These are phyloP conservation scores for Wiebesia pumilae DNA, from an alignment of 1,140 invertebrate genomes.

Conservation along the genomic window DNA sequence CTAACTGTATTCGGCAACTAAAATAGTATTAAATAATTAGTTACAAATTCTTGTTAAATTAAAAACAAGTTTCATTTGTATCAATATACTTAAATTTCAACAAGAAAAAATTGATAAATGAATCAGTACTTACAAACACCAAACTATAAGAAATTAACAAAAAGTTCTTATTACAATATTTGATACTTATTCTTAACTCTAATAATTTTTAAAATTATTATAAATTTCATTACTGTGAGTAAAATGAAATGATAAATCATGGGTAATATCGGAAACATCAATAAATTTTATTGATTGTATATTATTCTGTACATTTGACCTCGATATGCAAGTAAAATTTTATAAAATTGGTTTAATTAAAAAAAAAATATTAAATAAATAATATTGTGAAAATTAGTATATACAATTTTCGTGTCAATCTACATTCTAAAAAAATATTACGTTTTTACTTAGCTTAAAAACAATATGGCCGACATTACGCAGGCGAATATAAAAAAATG, in stretches of 20 bases:
- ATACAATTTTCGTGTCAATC: neutral
- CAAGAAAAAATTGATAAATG: neutral
- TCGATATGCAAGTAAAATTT: neutral
- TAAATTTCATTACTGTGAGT: neutral
- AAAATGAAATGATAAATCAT: neutral
- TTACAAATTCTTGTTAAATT: neutral
- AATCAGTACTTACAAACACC: no score
- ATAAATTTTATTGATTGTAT: neutral
- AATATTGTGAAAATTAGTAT: neutral
- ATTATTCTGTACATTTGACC: neutral
- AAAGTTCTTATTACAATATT: neutral
- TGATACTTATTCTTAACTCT: no score
- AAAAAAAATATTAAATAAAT: neutral
- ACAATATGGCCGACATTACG: slow-evolving; percentile 23
- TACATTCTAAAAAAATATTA: neutral
- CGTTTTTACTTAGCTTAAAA: slow-evolving; percentile 13
- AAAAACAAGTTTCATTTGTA: neutral
- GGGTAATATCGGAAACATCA: neutral
- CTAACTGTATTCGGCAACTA: slow-evolving; percentile 16
- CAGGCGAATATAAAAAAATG: neutral
- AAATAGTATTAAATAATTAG: neutral
- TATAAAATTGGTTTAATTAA: neutral
- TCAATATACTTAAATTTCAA: neutral
- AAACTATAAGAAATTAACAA: neutral
- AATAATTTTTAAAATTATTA: neutral